Percentiles rank a stretch among this genome's conserved stretches.
phyloP scores from a whole-genome alignment of 1,140 invertebrate species.

The Bombyx mandarina region DNA sequence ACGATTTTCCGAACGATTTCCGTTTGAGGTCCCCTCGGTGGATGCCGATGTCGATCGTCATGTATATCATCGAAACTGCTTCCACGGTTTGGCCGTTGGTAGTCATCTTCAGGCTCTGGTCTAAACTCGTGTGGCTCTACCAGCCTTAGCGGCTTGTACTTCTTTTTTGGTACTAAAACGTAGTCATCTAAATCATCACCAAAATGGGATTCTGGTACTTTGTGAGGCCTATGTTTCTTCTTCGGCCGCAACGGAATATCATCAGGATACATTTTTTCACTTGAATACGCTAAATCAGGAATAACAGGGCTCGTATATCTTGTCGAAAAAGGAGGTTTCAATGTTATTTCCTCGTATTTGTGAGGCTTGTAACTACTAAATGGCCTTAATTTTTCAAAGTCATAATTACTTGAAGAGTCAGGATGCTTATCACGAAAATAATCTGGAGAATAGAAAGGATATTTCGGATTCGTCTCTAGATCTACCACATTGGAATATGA shows the following conservation, averaged over 20 bases:
- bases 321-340: constrained; percentile 22
- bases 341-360: constrained; percentile 32
- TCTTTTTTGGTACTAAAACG: constrained; percentile 55
- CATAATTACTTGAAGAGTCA: constrained; percentile 29
- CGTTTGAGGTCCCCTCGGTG: constrained; percentile 26
- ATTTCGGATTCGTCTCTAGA: constrained; percentile 41
- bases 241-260: constrained; percentile 41
- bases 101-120: constrained; percentile 41
- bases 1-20: constrained; percentile 57
- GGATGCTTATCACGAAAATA: constrained; percentile 38
- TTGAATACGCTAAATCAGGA: constrained; percentile 27
- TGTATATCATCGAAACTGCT: constrained; percentile 33
- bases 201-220: constrained; percentile 22
- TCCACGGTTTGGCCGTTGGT: constrained; percentile 29
- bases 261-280: constrained; percentile 39
- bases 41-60: constrained; percentile 35
- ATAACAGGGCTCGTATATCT: constrained; percentile 36
- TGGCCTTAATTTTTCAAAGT: constrained; percentile 33
- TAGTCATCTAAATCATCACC: constrained; percentile 49
- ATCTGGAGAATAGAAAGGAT: constrained; percentile 29
- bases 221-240: constrained; percentile 46
- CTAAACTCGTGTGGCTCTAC: constrained; percentile 34
- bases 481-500: constrained; percentile 32
- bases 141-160: constrained; percentile 38
- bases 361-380: constrained; percentile 21